Evolutionary conservation across 1,140 invertebrate genomes (phyloP).

Genomic region (Sminthurinus signatus): DNA sequence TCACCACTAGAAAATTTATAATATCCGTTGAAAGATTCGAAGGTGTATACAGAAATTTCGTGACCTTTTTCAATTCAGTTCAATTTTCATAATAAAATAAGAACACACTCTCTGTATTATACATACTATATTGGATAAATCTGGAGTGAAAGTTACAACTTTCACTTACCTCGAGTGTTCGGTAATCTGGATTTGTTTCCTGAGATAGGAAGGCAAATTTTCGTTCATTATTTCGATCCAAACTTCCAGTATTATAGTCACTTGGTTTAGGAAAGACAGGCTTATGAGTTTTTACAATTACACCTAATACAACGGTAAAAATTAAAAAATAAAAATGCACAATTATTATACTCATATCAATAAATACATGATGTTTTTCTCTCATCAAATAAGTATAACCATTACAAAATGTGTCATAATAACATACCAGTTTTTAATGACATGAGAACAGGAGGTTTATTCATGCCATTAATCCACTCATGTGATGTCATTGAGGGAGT

Average conservation of each 20-base stretch:
- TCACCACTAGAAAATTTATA: too few relatives aligned
- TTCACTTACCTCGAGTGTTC: conserved; percentile 57
- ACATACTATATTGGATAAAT: background rate
- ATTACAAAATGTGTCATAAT: too few relatives aligned
- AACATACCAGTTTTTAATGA: conserved; percentile 5
- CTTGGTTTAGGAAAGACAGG: conserved; percentile 57
- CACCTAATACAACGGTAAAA: conserved; percentile 8
- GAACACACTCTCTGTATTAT: too few relatives aligned
- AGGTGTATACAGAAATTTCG: too few relatives aligned
- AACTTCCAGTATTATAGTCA: conserved; percentile 47
- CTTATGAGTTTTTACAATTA: conserved; percentile 59
- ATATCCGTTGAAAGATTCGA: too few relatives aligned
- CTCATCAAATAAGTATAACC: too few relatives aligned
- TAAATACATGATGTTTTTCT: too few relatives aligned
- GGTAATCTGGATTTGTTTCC: conserved; percentile 75
- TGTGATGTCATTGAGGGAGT: conserved; percentile 73
- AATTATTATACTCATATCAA: too few relatives aligned
- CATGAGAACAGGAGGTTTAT: conserved; percentile 43
- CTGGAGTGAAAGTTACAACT: background rate
- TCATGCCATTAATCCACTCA: conserved; percentile 81
- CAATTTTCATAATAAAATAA: too few relatives aligned
- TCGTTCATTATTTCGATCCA: conserved; percentile 68
- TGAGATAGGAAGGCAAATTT: conserved; percentile 77
- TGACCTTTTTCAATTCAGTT: too few relatives aligned
- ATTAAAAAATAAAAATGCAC: too few relatives aligned